These are phyloP conservation scores for Nomada ferruginata DNA, from an alignment of 2,888 invertebrate genomes.

Conservation along the genomic window DNA sequence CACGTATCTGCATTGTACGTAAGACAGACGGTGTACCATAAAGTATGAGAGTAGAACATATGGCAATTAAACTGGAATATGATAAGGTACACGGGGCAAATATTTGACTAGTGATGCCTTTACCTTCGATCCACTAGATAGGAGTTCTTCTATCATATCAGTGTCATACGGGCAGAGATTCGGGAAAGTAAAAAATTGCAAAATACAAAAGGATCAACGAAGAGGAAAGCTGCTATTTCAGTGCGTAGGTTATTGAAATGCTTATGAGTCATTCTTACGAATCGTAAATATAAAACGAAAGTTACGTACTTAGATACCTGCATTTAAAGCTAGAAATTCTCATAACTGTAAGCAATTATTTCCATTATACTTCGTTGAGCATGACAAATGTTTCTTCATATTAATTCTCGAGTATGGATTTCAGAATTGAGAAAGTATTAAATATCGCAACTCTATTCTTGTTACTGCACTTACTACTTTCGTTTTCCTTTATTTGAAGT, in stretches of 20 bases:
- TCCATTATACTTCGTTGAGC: no score
- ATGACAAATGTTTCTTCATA: no score
- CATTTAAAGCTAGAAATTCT: background rate
- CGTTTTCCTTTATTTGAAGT: no score
- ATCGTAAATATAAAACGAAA: background rate
- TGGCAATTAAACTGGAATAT: slow-evolving; percentile 78
- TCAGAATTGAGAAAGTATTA: no score
- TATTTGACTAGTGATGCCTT: slow-evolving; percentile 79
- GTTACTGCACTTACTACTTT: no score
- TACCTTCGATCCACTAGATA: slow-evolving; percentile 62
- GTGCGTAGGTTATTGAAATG: background rate
- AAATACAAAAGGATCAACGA: background rate
- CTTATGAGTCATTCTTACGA: background rate
- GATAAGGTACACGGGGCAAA: slow-evolving; percentile 78
- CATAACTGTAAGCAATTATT: no score
- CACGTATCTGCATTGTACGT: slow-evolving; percentile 31
- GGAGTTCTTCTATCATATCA: slow-evolving; percentile 65
- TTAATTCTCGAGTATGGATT: no score
- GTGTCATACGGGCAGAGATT: slow-evolving; percentile 54
- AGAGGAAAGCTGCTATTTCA: slow-evolving; percentile 6
- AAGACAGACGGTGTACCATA: slow-evolving; percentile 65
- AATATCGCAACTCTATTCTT: no score
- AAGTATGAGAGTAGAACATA: slow-evolving; percentile 77
- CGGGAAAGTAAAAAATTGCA: slow-evolving; percentile 39
- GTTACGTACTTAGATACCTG: background rate